Percentiles rank a stretch among this genome's conserved stretches.
Evolutionary conservation across 2,888 invertebrate genomes (phyloP).

Genomic region (Pseudoips prasinana): DNA sequence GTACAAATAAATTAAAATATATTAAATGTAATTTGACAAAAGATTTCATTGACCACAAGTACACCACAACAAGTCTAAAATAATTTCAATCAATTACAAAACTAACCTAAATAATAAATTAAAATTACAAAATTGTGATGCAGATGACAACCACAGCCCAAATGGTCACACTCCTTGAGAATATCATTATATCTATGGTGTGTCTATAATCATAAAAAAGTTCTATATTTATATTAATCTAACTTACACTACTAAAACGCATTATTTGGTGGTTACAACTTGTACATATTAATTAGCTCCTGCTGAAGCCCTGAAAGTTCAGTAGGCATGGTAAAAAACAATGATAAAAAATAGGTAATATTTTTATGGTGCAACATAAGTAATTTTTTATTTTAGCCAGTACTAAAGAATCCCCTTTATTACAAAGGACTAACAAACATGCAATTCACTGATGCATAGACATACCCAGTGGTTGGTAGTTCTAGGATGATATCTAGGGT

Average conservation of each 20-base stretch:
- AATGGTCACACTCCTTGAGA: slow-evolving; percentile 35
- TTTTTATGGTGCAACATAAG: slow-evolving; percentile 30
- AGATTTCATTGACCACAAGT: slow-evolving; percentile 12
- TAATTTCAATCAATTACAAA: slow-evolving; percentile 24
- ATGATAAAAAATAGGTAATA: too few species aligned
- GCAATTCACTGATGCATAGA: slow-evolving; percentile 47
- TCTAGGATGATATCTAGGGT: too few species aligned
- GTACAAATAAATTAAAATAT: background rate
- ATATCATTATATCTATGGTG: slow-evolving; percentile 25
- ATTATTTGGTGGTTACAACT: slow-evolving; percentile 79
- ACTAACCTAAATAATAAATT: slow-evolving; percentile 30
- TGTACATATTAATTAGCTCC: slow-evolving; percentile 75
- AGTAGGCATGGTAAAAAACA: too few species aligned
- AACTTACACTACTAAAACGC: slow-evolving; percentile 60
- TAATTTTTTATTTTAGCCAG: slow-evolving; percentile 30
- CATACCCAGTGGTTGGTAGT: too few species aligned
- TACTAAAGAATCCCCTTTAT: slow-evolving; percentile 36
- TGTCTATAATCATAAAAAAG: slow-evolving; percentile 30
- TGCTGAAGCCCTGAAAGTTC: slow-evolving; percentile 66
- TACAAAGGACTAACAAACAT: slow-evolving; percentile 40
- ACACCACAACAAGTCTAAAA: slow-evolving; percentile 16
- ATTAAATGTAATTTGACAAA: slow-evolving; percentile 2
- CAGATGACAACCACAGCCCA: slow-evolving; percentile 64
- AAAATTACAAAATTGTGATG: slow-evolving; percentile 56
- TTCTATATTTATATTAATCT: slow-evolving; percentile 33